Evolutionary conservation across 2,888 invertebrate species (phyloP), one percentile per base, ranked within the genome.

Genomic region (Alentia gelatinosa): DNA sequence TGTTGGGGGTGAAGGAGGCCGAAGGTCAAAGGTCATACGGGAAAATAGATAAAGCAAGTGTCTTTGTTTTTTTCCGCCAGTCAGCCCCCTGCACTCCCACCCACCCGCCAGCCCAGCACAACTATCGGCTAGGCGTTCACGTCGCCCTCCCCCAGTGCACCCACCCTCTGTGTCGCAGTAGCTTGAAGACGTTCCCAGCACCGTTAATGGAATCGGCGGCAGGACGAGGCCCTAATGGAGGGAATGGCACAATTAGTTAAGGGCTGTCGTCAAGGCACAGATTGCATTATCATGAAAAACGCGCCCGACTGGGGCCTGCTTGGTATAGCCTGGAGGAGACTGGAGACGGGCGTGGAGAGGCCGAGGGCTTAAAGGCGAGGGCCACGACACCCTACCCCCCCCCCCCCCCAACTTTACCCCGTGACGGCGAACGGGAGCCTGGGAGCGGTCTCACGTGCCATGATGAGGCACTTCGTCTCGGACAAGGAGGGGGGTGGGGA

Each of bases 271-370:
- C 79, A 79, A 79, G 39, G 79, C 79, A 35, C 79, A 79, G 35
- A 79, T 79, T 79, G 79, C 79, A 79, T 79, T 39, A 79, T 79
- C 79, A 79, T 79, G 79, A 79, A 79, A 79, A 79, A 79, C 37
- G 79, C 23, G 39, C 37, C 79, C 15, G 79, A 39, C 79, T 79
- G 79, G 37, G 26, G 79, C 79, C 79, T 5, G 30, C 74, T 74
- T 15, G 19, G n/a, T 33, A 33, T 26, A 3, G 74, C 74, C 79
- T 35, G 12, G 12, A 39, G 39, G 79, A 39, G 37, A n/a, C 79
- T 23, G 79, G 3, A 39, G 79, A 19, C n/a, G 79, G 39, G 12
- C 79, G 35, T 35, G 37, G n/a, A 12, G 79, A 26, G 39, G 79
- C 79, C 7, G 19, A 23, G 63, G 63, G 12, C 63, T n/a, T 74